Evolutionary conservation across 30 jellyfish, hydroid and myxozoan genomes (phyloP).

Genomic region (Sanderia malayensis): DNA sequence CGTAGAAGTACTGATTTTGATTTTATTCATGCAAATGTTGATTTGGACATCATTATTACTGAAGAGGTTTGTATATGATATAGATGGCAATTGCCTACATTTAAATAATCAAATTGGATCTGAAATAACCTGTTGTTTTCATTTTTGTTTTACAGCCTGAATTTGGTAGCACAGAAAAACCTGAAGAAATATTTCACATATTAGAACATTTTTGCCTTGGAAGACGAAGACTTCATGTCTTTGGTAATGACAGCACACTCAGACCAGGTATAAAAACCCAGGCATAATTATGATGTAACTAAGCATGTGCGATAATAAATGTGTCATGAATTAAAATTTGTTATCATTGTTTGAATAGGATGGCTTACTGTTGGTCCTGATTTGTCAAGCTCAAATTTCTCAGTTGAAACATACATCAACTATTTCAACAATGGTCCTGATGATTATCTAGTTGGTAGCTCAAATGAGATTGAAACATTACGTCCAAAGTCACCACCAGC

Average conservation of each 20-base stretch:
- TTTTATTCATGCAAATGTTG: slow-evolving; percentile 97
- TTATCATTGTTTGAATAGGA: too few species aligned
- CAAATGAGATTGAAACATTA: slow-evolving; percentile 81
- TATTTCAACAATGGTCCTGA: slow-evolving; percentile 72
- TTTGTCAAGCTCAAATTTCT: slow-evolving; percentile 87
- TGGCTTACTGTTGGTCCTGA: slow-evolving; percentile 99
- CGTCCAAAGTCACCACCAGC: slow-evolving; percentile 99
- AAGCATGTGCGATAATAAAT: too few species aligned
- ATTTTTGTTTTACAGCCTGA: slow-evolving; percentile 55
- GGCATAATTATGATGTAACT: too few species aligned
- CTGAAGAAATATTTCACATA: slow-evolving; percentile 91
- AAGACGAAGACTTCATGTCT: slow-evolving; percentile 90
- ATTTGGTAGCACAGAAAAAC: slow-evolving; percentile 90
- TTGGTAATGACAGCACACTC: slow-evolving; percentile 94
- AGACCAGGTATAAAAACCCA: slow-evolving; percentile 92
- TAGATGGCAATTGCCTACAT: too few species aligned
- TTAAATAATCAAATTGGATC: too few species aligned
- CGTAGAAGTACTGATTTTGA: slow-evolving; percentile 98
- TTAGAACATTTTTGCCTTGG: slow-evolving; percentile 98
- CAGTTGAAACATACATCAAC: slow-evolving; percentile 72
- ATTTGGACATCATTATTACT: slow-evolving; percentile 93
- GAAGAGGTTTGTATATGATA: slow-evolving; percentile 91
- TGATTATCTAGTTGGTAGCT: slow-evolving; percentile 85
- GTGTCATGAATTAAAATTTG: too few species aligned
- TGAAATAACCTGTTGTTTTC: too few species aligned